phyloP scores from a whole-genome alignment of 1,140 invertebrate genomes.

The Frieseomelitta varia region DNA sequence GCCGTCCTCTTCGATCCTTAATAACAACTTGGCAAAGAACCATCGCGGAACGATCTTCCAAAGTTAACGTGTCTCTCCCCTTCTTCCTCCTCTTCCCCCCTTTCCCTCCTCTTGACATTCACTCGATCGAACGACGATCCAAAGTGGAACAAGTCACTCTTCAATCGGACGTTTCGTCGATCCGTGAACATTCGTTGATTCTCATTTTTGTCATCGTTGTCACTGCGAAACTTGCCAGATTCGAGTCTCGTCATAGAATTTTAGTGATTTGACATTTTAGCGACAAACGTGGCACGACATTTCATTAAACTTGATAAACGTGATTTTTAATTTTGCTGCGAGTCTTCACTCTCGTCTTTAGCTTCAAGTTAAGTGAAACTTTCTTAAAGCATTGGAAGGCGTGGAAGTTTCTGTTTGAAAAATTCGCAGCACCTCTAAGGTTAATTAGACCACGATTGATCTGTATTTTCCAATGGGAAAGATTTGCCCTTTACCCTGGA shows the following conservation, averaged over 20 bases:
- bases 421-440: background rate
- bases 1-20: background rate
- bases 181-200: background rate
- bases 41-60: background rate
- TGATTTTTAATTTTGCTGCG: no score
- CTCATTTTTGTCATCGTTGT: background rate
- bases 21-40: slow-evolving; percentile 40
- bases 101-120: background rate
- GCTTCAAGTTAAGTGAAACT: no score
- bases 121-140: background rate
- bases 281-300: no score
- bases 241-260: background rate
- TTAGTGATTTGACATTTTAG: no score
- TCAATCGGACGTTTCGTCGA: background rate
- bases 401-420: background rate
- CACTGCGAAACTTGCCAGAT: no score
- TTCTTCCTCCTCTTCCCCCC: background rate
- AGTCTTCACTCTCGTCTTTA: background rate
- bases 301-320: no score
- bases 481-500: no score
- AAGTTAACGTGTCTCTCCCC: background rate
- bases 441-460: background rate
- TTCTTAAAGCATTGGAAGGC: no score
- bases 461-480: background rate
- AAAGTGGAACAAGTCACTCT: background rate